phyloP scores from a whole-genome alignment of 2,797 vertebrate genomes.

The Phylloscopus collybita region DNA sequence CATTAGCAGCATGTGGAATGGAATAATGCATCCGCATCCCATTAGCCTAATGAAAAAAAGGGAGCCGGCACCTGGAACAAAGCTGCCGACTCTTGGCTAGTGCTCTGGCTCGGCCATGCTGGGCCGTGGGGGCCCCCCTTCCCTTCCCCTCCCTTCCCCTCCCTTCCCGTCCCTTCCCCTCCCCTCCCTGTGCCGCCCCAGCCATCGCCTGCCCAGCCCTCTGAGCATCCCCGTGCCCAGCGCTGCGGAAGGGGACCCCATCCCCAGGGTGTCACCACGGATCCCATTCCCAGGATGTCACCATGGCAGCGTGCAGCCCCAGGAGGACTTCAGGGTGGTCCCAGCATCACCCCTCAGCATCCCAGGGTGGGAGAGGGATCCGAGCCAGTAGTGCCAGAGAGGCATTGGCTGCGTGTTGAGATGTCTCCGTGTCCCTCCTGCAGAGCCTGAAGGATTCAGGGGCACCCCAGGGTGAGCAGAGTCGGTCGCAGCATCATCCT shows the following conservation, averaged over 20 bases:
- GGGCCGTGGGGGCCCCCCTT: not conserved
- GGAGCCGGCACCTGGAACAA: conserved; percentile 74
- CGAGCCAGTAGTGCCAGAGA: not conserved
- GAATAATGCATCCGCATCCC: conserved; percentile 76
- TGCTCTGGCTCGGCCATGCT: conserved; percentile 48
- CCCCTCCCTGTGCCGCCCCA: not conserved
- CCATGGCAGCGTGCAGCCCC: not conserved
- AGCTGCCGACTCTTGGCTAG: conserved; percentile 70
- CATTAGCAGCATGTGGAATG: conserved; percentile 74
- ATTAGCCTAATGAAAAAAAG: conserved; percentile 78
- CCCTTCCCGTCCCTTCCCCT: not conserved
- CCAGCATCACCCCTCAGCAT: not conserved
- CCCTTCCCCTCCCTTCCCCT: not conserved
- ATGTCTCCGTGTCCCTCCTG: not conserved
- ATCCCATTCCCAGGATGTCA: not conserved
- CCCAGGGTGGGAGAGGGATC: not conserved
- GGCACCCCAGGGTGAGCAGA: not conserved
- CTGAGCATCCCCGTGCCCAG: not conserved
- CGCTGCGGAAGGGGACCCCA: not conserved
- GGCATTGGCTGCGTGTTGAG: not conserved
- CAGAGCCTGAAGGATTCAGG: conserved; percentile 32
- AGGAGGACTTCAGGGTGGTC: not conserved
- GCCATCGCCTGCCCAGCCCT: not conserved
- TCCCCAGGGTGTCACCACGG: not conserved
- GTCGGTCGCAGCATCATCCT: not conserved